These are phyloP conservation scores for Luidia sarsii DNA, from an alignment of 53 echinoderm and acorn worm species.

Conservation along the genomic window DNA sequence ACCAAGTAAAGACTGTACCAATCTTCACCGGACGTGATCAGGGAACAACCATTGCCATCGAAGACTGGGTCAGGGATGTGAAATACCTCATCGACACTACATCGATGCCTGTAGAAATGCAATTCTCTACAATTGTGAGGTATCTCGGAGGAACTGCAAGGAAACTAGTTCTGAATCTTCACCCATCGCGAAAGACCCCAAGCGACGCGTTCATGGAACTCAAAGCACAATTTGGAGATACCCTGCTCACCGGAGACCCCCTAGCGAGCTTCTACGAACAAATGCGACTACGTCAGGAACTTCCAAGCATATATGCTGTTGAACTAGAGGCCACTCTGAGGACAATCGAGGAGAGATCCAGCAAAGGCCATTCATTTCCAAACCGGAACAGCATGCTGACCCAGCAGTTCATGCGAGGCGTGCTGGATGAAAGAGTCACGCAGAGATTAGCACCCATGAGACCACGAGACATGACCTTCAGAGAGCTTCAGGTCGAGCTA, in stretches of 20 bases:
- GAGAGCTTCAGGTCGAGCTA: constrained; percentile 21
- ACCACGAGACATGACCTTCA: constrained; percentile 19
- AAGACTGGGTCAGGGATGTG: too few relatives aligned
- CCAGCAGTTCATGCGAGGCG: constrained; percentile 21
- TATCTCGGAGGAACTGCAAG: constrained; percentile 30
- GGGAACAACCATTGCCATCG: background rate
- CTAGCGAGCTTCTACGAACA: constrained; percentile 43
- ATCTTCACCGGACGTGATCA: constrained; percentile 5
- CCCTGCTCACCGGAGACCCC: constrained; percentile 16
- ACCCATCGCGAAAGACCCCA: background rate
- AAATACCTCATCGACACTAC: too few relatives aligned
- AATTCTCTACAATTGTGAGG: too few relatives aligned
- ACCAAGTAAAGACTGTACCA: background rate
- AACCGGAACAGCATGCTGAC: constrained; percentile 17
- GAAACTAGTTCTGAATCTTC: too few relatives aligned
- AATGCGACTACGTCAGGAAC: constrained; percentile 13
- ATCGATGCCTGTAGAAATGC: too few relatives aligned
- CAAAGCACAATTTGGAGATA: constrained; percentile 38
- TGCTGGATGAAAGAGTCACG: constrained; percentile 1
- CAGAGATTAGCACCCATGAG: constrained; percentile 32
- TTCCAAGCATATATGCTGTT: constrained; percentile 24
- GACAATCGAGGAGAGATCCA: constrained; percentile 1
- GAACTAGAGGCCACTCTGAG: too few relatives aligned
- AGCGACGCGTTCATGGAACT: background rate
- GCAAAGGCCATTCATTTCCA: background rate